Evolutionary conservation across 2,888 invertebrate genomes (phyloP).

Genomic region (Leptinotarsa peninsularis): DNA sequence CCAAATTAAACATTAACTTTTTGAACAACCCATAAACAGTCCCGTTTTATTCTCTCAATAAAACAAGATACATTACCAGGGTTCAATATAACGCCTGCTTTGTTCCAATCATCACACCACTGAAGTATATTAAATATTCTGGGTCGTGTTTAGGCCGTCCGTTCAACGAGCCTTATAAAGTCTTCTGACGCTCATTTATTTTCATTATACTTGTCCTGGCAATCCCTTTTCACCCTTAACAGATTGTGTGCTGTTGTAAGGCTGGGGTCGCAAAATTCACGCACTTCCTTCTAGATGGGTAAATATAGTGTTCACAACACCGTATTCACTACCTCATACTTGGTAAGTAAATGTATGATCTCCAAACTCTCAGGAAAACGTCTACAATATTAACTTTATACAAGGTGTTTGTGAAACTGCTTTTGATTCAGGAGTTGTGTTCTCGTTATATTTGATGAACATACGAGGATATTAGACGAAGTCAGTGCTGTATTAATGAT

Average conservation of each 20-base stretch:
- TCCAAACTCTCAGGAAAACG: background rate
- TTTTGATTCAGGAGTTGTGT: too few relatives aligned
- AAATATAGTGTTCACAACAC: constrained; percentile 4
- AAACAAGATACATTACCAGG: background rate
- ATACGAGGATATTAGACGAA: too few relatives aligned
- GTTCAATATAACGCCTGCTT: constrained; percentile 19
- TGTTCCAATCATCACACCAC: constrained; percentile 22
- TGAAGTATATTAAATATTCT: constrained; percentile 28
- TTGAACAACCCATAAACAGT: background rate
- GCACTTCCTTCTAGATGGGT: constrained; percentile 13
- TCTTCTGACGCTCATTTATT: constrained; percentile 58
- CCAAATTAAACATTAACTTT: background rate
- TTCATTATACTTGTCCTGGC: constrained; percentile 58
- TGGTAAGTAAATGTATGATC: background rate
- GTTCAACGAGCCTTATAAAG: constrained; percentile 52
- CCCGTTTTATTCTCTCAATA: constrained; percentile 3
- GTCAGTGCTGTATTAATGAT: too few relatives aligned
- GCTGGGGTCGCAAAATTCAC: constrained; percentile 21
- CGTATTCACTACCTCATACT: background rate
- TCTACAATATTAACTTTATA: too few relatives aligned
- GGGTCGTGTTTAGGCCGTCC: constrained; percentile 16
- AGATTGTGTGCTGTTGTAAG: constrained; percentile 34
- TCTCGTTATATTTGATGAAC: too few relatives aligned
- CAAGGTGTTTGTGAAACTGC: too few relatives aligned
- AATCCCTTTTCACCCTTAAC: constrained; percentile 54